Evolutionary conservation across 2,113 vertebrate species (phyloP).

Genomic region (Ageneiosus marmoratus): DNA sequence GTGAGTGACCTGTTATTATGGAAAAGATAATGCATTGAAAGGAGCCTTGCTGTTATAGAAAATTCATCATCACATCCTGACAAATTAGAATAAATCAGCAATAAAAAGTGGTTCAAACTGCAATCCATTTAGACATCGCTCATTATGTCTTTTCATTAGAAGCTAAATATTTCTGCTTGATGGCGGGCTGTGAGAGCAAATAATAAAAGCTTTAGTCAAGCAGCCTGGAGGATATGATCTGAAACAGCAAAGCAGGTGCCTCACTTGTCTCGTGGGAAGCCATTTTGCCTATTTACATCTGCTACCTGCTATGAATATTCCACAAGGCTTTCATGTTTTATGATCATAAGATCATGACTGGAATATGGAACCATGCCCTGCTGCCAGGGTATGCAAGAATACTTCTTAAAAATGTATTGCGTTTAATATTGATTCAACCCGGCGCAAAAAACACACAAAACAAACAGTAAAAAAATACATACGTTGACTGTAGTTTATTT

Average conservation of each 20-base stretch:
- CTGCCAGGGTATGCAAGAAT: conserved; percentile 22
- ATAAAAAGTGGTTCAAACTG: neutral
- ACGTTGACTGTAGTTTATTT: neutral
- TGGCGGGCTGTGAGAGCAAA: neutral
- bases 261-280: conserved; percentile 56
- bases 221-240: conserved; percentile 56
- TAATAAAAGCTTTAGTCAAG: conserved; percentile 28
- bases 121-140: conserved; percentile 18
- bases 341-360: conserved; percentile 32
- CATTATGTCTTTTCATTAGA: conserved; percentile 27
- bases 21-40: neutral
- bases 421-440: conserved; percentile 13
- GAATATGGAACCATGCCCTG: conserved; percentile 29
- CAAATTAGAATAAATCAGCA: neutral
- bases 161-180: conserved; percentile 1
- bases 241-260: conserved; percentile 56
- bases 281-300: conserved; percentile 50
- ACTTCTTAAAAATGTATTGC: conserved; percentile 21
- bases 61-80: neutral
- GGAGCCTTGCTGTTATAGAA: neutral
- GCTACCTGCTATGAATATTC: conserved; percentile 38
- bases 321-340: conserved; percentile 47
- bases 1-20: neutral
- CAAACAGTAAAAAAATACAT: too few species aligned
- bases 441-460: neutral